These are phyloP conservation scores for Blera fallax DNA, from an alignment of 2,888 invertebrate genomes.

Conservation along the genomic window DNA sequence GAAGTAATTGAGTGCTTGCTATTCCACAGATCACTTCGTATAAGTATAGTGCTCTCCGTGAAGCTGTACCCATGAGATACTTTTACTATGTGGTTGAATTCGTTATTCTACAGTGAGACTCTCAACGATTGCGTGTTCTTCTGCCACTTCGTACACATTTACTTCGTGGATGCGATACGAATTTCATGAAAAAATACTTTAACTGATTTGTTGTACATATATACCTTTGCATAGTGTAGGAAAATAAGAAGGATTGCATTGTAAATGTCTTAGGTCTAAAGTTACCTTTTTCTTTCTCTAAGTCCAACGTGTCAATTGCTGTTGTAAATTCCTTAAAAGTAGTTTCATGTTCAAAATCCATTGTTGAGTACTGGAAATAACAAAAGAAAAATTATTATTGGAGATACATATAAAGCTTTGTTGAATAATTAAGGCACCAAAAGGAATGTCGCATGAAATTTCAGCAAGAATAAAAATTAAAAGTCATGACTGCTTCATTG, in stretches of 20 bases:
- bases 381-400: neutral
- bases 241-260: neutral
- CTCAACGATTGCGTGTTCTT: constrained; percentile 1
- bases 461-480: too few relatives aligned
- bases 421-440: neutral
- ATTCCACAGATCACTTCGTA: constrained; percentile 1
- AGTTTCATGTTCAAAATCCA: constrained; percentile 65
- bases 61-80: neutral
- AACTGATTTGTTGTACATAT: neutral
- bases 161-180: neutral
- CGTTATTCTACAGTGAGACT: neutral
- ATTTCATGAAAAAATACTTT: neutral
- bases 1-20: constrained; percentile 21
- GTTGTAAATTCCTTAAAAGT: constrained; percentile 56
- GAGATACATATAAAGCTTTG: neutral
- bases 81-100: neutral
- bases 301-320: constrained; percentile 43
- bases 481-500: too few relatives aligned
- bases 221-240: too few relatives aligned
- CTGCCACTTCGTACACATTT: neutral
- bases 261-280: neutral
- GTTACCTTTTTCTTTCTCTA: constrained; percentile 70
- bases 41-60: neutral
- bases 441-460: neutral
- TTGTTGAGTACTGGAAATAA: constrained; percentile 60